Base-by-base conservation (phyloP, 2,888 invertebrate species). In the Anticlea derivata region DNA sequence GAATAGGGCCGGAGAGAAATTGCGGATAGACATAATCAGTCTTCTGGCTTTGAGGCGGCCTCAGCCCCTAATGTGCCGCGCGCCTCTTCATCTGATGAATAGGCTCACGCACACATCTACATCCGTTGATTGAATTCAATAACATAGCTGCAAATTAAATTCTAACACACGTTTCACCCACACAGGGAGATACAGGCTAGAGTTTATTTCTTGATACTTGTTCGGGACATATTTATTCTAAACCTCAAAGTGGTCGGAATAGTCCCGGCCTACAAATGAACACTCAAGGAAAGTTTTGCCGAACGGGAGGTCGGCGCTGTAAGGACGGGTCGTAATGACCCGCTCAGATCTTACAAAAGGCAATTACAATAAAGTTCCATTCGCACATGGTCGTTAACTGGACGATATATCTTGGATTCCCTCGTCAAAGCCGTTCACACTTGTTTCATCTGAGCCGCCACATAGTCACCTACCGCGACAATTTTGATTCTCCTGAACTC, bases 21-120 rank as follows among this genome's bases (percentile, higher is more conserved):
- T 87, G 87, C 86, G 89, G 85, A 89, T 89, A 89, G 87, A 88
- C 87, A 87, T 86, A 90, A 90, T 90, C 90, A 89, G 90, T 90
- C 90, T 90, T 88, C 86, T 86, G 90, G 89, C 88, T 89, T 90
- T 87, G 89, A 88, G 86, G 89, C 87, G 76, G 85, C 83, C 74
- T 77, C 80, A 75, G 79, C 85, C 78, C 77, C 86, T 86, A 87
- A 89, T 87, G 87, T 83, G 80, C 79, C 77, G 66, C 78, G 73
- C 79, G 76, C 80, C 84, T 84, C 84, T 79, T 80, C 84, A 78
- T 76, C 85, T 85, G 88, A 87, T 86, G 84, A 86, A 87, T 85
- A 85, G 82, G 77, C 78, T 43, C 44, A 74, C 76, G 75, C 80
- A 80, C 77, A 76, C 80, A 73, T 78, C 74, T 78, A 75, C 78